Evolutionary conservation across 1,140 invertebrate genomes (phyloP).

Genomic region (Ceratina australensis): DNA sequence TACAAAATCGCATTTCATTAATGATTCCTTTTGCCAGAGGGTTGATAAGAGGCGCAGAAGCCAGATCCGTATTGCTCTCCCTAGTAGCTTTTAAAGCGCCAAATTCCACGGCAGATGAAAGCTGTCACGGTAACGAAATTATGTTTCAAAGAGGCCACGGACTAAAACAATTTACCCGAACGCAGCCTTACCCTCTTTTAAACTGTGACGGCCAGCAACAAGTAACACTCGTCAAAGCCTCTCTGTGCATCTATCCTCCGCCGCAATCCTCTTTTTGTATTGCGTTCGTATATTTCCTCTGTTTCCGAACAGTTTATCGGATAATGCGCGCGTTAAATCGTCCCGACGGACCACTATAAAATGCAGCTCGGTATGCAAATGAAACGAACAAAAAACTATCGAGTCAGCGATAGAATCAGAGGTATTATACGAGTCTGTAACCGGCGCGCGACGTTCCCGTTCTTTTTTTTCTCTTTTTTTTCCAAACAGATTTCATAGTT

Average conservation of each 20-base stretch:
- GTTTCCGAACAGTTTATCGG: neutral
- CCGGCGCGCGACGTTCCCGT: too few relatives aligned
- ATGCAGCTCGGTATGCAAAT: constrained; percentile 12
- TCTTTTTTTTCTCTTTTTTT: neutral
- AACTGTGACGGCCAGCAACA: neutral
- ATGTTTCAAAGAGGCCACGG: neutral
- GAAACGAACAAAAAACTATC: neutral
- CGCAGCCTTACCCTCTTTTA: neutral
- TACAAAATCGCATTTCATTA: too few relatives aligned
- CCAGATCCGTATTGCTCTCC: neutral
- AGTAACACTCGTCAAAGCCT: neutral
- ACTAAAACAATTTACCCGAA: neutral
- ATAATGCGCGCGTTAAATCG: neutral
- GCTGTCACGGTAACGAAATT: neutral
- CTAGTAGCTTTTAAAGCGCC: neutral
- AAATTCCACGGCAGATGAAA: neutral
- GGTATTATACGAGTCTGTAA: too few relatives aligned
- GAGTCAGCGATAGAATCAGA: too few relatives aligned
- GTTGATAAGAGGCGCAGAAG: neutral
- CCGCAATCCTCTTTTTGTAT: neutral
- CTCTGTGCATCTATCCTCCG: constrained; percentile 4
- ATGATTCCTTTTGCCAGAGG: neutral
- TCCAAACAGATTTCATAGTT: neutral
- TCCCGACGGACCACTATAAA: neutral
- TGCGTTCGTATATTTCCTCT: neutral